Percentiles rank a stretch among this genome's conserved stretches.
Evolutionary conservation across 2,797 vertebrate genomes (phyloP).

Genomic region (Onychomys arenicola): DNA sequence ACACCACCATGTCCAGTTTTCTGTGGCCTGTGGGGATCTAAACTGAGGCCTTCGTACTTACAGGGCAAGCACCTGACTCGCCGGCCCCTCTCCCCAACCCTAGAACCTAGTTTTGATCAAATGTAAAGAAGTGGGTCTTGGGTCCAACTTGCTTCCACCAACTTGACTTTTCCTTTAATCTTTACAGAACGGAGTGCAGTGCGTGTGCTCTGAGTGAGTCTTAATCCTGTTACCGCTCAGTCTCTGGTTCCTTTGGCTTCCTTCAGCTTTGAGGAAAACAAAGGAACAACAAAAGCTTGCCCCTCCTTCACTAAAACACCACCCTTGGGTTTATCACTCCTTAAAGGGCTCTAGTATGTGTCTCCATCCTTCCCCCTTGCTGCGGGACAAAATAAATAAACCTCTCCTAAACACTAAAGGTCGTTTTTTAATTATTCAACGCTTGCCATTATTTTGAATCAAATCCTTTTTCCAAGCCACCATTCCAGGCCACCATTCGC

Average conservation of each 20-base stretch:
- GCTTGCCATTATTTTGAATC: background rate
- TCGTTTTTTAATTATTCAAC: constrained; percentile 54
- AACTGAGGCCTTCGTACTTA: background rate
- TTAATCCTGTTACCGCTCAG: background rate
- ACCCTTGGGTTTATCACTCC: background rate
- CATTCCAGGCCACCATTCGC: constrained; percentile 5
- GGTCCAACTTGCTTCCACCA: background rate
- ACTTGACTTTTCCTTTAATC: background rate
- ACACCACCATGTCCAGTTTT: background rate
- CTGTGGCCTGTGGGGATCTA: background rate
- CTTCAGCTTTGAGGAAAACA: background rate
- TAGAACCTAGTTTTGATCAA: constrained; percentile 9
- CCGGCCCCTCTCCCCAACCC: background rate
- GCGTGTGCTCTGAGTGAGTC: background rate
- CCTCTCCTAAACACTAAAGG: background rate
- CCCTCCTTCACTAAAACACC: background rate
- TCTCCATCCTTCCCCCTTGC: background rate
- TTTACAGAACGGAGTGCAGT: background rate
- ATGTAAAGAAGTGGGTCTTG: background rate
- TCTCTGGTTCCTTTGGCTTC: background rate
- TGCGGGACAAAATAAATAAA: background rate
- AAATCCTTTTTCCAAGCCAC: background rate
- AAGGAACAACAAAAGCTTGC: background rate
- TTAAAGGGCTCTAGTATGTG: background rate
- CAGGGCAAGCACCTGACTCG: too few species aligned